Conservation (phyloP, 1,140 invertebrate species). For the Zaprionus tsacasi region DNA sequence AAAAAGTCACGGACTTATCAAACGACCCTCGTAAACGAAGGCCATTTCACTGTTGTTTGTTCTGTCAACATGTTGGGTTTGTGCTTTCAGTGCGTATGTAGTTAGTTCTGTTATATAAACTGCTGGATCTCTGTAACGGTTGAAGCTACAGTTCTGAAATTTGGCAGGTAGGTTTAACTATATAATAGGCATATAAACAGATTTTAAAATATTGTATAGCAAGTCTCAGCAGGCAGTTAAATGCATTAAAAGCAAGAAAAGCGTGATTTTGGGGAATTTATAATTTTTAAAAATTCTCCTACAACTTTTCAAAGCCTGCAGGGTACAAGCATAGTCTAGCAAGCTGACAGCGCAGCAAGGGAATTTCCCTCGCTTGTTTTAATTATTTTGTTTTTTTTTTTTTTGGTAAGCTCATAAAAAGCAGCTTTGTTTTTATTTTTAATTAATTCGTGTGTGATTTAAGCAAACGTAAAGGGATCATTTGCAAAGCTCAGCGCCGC, state of each 20-base stretch:
- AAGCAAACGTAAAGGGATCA: background rate
- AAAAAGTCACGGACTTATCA: too few species aligned
- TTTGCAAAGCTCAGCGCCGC: background rate
- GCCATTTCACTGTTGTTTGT: conserved; percentile 2
- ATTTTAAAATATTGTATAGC: too few species aligned
- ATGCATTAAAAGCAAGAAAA: background rate
- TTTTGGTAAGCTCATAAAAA: background rate
- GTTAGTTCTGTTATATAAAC: background rate
- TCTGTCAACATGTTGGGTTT: background rate
- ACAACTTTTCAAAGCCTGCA: background rate
- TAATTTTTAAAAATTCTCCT: too few species aligned
- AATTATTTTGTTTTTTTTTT: conserved; percentile 2
- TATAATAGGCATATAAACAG: background rate
- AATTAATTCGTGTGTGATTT: conserved; percentile 9
- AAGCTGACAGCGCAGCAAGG: background rate
- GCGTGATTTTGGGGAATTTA: too few species aligned
- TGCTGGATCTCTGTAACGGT: background rate
- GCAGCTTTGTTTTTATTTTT: background rate
- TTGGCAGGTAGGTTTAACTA: background rate
- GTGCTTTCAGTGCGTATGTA: background rate
- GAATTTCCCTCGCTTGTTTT: background rate
- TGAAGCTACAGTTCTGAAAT: background rate
- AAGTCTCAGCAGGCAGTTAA: too few species aligned
- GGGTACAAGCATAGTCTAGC: background rate
- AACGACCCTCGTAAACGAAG: too few species aligned